Base-by-base conservation (phyloP, 1,140 invertebrate genomes). In the Leptinotarsa texana region DNA sequence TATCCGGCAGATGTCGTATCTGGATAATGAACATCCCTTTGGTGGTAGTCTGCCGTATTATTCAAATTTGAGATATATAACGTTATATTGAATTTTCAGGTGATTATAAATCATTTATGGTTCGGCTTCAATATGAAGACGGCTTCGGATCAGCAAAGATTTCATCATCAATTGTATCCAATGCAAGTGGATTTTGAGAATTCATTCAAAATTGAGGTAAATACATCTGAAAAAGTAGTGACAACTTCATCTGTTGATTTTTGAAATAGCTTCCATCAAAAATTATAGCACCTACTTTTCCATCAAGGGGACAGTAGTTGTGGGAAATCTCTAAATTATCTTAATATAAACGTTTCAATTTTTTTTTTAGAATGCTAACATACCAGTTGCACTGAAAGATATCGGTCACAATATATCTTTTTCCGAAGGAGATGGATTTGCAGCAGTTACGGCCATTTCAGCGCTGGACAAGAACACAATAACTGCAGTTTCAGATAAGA, bases 231-330 rank as follows among this genome's bases (percentile, higher is more conserved):
- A 42, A 42, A 8, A 33, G 27, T 1, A 33, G 8, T 33, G 6
- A 33, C 6, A 33, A 33, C 1, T 33, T 27, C 27, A 1, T 6
- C 27, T 27, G 27, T 27, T 27, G 6, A 8, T 33, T 0, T 33
- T 42, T 42, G 2, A 42, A 42, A 42, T 11, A 42, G 8, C 8
- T 42, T 62, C 0, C 17, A 62, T 62, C 1, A 62, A 1, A 62
- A 21, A 18, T 62, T 6, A 15, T 3, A 13, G 8, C 61, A 62
- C 17, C 21, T n/a, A 4, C 11, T 21, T 63, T 63, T 63, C 22
- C 13, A 18, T 63, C 6, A 17, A 18, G 61, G 92, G 94, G 3
- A 85, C 91, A 80, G 92, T 93, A 83, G 87, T 88, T 79, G 75
- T 49, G 17, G 4, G 21, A 63, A 74, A 15, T 33, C 22, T 18